A percentile compares a stretch with the other conserved stretches of the same genome.
phyloP scores from a whole-genome alignment of 2,888 invertebrate species.

The Amphipyra berbera region DNA sequence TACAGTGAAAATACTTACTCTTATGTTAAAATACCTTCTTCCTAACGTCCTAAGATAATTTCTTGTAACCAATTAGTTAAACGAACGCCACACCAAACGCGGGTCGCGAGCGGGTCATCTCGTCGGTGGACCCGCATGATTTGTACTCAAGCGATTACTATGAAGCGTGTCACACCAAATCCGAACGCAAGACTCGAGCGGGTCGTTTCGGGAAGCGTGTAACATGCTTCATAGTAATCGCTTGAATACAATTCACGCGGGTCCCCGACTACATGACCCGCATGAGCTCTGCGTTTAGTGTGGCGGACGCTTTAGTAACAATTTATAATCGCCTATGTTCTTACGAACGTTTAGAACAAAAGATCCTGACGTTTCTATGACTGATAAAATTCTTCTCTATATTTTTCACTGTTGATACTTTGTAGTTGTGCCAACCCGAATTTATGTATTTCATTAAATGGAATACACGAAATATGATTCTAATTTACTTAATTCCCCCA shows the following conservation, averaged over 20 bases:
- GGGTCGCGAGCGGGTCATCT: too few species aligned
- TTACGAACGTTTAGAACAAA: slow-evolving; percentile 58
- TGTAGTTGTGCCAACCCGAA: slow-evolving; percentile 89
- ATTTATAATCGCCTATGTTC: slow-evolving; percentile 61
- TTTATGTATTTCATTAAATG: slow-evolving; percentile 88
- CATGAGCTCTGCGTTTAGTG: too few species aligned
- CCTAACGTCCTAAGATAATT: slow-evolving; percentile 67
- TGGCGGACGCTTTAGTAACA: slow-evolving; percentile 37
- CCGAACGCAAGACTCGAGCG: too few species aligned
- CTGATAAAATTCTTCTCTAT: slow-evolving; percentile 78
- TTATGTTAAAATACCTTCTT: slow-evolving; percentile 60
- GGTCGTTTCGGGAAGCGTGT: too few species aligned
- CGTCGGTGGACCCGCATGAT: too few species aligned
- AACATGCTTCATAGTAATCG: too few species aligned
- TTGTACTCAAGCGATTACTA: too few species aligned
- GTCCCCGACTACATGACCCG: too few species aligned
- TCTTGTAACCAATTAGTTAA: slow-evolving; percentile 51
- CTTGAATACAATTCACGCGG: too few species aligned
- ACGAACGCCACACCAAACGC: too few species aligned
- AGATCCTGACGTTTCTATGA: slow-evolving; percentile 71
- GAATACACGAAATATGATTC: slow-evolving; percentile 69
- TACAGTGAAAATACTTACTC: slow-evolving; percentile 47
- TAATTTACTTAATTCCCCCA: slow-evolving; percentile 55
- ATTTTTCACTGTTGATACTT: slow-evolving; percentile 82
- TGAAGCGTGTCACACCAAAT: too few species aligned